phyloP scores from a whole-genome alignment of 2,113 vertebrate species.

The Cinclus cinclus region DNA sequence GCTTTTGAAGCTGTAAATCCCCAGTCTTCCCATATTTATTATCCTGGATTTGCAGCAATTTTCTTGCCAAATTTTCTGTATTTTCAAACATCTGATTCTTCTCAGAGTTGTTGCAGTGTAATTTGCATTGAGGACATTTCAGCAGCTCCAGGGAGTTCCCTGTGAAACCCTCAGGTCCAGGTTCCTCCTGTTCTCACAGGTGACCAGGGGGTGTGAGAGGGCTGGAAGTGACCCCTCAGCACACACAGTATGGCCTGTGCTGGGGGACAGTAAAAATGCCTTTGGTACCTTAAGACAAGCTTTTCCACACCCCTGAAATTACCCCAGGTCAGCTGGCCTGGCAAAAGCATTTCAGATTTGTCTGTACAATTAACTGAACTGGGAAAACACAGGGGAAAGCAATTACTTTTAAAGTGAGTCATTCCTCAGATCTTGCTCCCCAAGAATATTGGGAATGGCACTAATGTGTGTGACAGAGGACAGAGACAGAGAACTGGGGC shows the following conservation, averaged over 20 bases:
- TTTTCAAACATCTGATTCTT: background rate
- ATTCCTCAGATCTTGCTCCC: background rate
- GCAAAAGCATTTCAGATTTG: background rate
- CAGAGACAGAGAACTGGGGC: background rate
- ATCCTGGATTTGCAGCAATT: background rate
- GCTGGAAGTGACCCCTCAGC: background rate
- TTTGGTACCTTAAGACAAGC: background rate
- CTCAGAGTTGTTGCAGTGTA: background rate
- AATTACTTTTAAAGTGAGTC: background rate
- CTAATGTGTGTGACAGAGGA: background rate
- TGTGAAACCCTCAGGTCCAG: background rate
- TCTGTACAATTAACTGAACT: background rate
- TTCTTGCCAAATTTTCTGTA: background rate
- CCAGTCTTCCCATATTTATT: background rate
- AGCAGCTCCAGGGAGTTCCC: background rate
- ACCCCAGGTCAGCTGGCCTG: background rate
- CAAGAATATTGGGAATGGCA: background rate
- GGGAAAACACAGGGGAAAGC: background rate
- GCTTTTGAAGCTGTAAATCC: background rate
- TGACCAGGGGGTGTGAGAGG: background rate
- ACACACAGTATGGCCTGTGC: accelerated
- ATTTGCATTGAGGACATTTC: background rate
- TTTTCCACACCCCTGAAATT: background rate
- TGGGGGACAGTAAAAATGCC: background rate
- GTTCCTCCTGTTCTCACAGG: background rate